Percentiles rank a stretch among this genome's conserved stretches.
Conservation (phyloP, 2,113 vertebrate species). For the Drymodes brunneopygia region DNA sequence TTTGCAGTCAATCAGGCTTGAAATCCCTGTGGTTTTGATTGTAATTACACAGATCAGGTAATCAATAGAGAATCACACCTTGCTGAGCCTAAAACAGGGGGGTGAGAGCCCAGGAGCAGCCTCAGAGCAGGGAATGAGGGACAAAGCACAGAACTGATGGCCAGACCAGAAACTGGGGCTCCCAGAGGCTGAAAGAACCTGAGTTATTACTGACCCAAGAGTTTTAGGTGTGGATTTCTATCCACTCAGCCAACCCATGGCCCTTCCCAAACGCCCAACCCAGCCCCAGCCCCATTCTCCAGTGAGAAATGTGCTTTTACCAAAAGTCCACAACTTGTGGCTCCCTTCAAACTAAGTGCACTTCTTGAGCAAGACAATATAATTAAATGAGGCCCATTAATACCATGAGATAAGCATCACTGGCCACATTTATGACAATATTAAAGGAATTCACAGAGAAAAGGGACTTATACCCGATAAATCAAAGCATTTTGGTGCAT, state of each 20-base stretch:
- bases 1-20: conserved; percentile 74
- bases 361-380: conserved; percentile 47
- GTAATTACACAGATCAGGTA: conserved; percentile 59
- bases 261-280: neutral
- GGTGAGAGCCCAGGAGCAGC: neutral
- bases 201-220: neutral
- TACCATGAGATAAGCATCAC: conserved; percentile 53
- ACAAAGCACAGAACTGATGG: neutral
- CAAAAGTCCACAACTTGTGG: conserved; percentile 9
- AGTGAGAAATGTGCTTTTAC: neutral
- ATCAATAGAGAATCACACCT: conserved; percentile 57
- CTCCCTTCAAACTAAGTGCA: conserved; percentile 4
- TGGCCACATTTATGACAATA: conserved; percentile 41
- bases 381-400: conserved; percentile 58
- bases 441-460: neutral
- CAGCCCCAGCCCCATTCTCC: neutral
- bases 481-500: conserved; percentile 73
- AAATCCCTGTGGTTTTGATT: conserved; percentile 60
- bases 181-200: neutral
- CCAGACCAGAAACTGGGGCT: neutral
- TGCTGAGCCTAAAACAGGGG: neutral
- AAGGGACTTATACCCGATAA: conserved; percentile 59
- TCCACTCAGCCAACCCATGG: neutral
- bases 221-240: rapidly evolving
- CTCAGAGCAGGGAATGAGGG: neutral